phyloP scores from a whole-genome alignment of 2,888 invertebrate genomes.

The Nomada flava region DNA sequence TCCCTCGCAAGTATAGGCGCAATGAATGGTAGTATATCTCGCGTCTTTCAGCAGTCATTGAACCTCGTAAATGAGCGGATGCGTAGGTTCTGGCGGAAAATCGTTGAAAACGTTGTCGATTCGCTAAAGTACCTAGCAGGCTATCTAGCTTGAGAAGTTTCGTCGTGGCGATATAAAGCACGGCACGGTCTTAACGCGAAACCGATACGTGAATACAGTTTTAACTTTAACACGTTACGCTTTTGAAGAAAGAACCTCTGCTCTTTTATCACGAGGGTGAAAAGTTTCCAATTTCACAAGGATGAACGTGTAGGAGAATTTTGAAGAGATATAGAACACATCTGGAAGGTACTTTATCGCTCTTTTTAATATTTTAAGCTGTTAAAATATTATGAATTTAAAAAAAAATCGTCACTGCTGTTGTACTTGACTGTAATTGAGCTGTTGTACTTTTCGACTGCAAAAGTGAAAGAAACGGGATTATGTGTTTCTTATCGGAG shows the following conservation, averaged over 20 bases:
- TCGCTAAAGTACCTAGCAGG: not conserved
- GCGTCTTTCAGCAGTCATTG: slow-evolving; percentile 34
- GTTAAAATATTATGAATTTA: too few species aligned
- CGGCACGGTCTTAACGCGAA: slow-evolving; percentile 56
- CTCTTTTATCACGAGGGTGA: slow-evolving; percentile 34
- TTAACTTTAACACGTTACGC: slow-evolving; percentile 34
- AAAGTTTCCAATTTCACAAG: slow-evolving; percentile 22
- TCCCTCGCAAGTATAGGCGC: slow-evolving; percentile 21
- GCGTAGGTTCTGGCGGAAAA: slow-evolving; percentile 52
- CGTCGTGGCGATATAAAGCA: slow-evolving; percentile 36
- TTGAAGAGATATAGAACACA: too few species aligned
- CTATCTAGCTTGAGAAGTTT: slow-evolving; percentile 31
- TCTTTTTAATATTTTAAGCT: too few species aligned
- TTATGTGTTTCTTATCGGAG: not conserved
- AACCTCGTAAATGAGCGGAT: slow-evolving; percentile 31
- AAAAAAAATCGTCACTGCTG: too few species aligned
- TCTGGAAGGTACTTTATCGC: too few species aligned
- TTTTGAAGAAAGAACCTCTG: slow-evolving; percentile 29
- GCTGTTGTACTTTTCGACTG: too few species aligned
- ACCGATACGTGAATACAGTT: slow-evolving; percentile 58
- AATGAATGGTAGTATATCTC: slow-evolving; percentile 17
- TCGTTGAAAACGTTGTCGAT: slow-evolving; percentile 43
- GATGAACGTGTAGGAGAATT: not conserved
- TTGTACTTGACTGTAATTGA: too few species aligned
- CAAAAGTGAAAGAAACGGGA: slow-evolving; percentile 10